Percentiles rank a stretch among this genome's conserved stretches.
These are phyloP conservation scores for Oncorhynchus kisutch DNA, from an alignment of 2,113 vertebrate species.

Conservation along the genomic window DNA sequence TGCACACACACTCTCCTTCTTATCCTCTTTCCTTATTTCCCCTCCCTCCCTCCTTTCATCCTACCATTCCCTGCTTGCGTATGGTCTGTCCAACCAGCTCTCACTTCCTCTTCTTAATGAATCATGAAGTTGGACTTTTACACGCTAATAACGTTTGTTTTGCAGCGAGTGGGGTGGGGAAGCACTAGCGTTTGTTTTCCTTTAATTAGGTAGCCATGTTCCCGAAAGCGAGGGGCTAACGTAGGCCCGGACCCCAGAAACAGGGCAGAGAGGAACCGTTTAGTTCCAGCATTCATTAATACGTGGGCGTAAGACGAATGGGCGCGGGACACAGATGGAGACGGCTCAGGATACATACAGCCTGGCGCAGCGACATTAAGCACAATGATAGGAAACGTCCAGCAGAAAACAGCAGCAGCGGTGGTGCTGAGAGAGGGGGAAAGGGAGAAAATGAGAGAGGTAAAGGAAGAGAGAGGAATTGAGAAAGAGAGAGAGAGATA, in stretches of 20 bases:
- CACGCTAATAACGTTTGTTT: constrained; percentile 78
- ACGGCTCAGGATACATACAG: constrained; percentile 57
- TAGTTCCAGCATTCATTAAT: constrained; percentile 42
- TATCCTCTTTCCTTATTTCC: constrained; percentile 35
- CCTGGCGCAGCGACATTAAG: constrained; percentile 48
- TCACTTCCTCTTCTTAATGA: constrained; percentile 83
- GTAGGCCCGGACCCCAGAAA: constrained; percentile 1
- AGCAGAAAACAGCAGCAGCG: constrained; percentile 52
- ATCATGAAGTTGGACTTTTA: constrained; percentile 80
- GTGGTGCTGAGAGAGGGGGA: constrained; percentile 52
- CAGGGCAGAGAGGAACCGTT: constrained; percentile 43
- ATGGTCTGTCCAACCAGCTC: constrained; percentile 66
- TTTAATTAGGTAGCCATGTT: constrained; percentile 75
- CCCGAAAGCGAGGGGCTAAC: constrained; percentile 12
- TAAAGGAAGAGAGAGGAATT: too few relatives aligned
- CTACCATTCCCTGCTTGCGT: constrained; percentile 28
- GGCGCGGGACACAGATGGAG: constrained; percentile 45
- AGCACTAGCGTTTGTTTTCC: constrained; percentile 73
- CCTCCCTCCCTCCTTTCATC: constrained; percentile 39
- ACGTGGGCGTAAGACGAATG: constrained; percentile 66
- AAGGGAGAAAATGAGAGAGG: constrained; percentile 5
- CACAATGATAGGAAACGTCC: constrained; percentile 77
- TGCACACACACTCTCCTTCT: constrained; percentile 17
- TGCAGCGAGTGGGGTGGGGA: constrained; percentile 60
- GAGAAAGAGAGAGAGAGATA: not conserved